A percentile compares a stretch with the other conserved stretches of the same genome.
phyloP scores from a whole-genome alignment of 2,888 invertebrate species.

The Antheraea yamamai region DNA sequence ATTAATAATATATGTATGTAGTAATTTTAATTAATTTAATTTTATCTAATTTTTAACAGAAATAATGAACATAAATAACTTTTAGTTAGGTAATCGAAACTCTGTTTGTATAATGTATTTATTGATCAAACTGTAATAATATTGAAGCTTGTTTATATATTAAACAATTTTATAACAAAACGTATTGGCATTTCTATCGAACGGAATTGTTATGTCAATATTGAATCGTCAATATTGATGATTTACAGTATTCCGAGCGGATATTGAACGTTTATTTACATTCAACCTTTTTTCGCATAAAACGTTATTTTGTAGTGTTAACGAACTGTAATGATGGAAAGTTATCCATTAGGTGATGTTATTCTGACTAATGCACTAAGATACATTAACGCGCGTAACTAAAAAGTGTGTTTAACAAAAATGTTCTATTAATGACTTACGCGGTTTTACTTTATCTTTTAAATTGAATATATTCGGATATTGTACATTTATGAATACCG shows the following conservation, averaged over 20 bases:
- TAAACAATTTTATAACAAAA: constrained; percentile 41
- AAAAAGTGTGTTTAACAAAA: not conserved
- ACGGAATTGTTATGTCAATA: constrained; percentile 42
- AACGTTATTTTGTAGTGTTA: constrained; percentile 4
- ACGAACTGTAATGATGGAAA: not conserved
- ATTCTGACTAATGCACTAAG: not conserved
- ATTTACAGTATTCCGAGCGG: constrained; percentile 5
- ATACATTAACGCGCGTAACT: not conserved
- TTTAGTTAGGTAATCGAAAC: not conserved
- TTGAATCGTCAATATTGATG: constrained; percentile 43
- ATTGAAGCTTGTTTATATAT: not conserved
- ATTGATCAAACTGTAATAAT: not conserved
- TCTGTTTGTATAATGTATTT: not conserved
- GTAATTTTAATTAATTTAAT: too few species aligned
- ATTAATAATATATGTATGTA: too few species aligned
- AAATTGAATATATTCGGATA: too few species aligned
- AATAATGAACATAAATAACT: not conserved
- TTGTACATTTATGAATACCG: too few species aligned
- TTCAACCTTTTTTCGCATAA: constrained; percentile 10
- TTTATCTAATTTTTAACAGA: too few species aligned
- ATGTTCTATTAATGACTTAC: too few species aligned
- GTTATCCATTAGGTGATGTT: not conserved
- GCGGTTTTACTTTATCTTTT: too few species aligned
- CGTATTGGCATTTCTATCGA: constrained; percentile 40
- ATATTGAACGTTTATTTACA: constrained; percentile 12